Evolutionary conservation across 1,140 invertebrate genomes (phyloP).

Genomic region (Zaprionus davidi): DNA sequence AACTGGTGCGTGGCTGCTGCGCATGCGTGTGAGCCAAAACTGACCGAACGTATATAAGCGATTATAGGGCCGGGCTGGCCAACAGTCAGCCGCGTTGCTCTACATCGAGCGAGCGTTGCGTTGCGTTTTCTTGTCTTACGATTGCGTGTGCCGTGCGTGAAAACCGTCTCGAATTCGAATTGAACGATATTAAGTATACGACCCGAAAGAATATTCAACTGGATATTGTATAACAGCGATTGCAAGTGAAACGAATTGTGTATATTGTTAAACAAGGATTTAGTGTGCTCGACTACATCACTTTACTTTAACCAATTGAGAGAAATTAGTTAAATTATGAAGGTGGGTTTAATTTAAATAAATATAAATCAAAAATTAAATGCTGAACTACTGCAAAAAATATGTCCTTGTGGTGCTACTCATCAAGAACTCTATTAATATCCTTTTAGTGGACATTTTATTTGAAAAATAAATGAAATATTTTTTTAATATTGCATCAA

Average conservation of each 20-base stretch:
- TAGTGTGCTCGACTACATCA: slow-evolving; percentile 21
- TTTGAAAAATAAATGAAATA: no score
- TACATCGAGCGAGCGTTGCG: slow-evolving; percentile 70
- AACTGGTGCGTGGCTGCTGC: slow-evolving; percentile 80
- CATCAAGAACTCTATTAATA: no score
- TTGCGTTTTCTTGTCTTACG: slow-evolving; percentile 13
- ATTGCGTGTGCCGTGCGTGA: slow-evolving; percentile 26
- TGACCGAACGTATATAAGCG: slow-evolving; percentile 84
- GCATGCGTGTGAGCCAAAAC: slow-evolving; percentile 70
- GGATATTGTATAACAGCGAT: slow-evolving; percentile 21
- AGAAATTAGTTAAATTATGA: slow-evolving; percentile 61
- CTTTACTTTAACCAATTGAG: slow-evolving; percentile 10
- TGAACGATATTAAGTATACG: slow-evolving; percentile 31
- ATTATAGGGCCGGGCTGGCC: slow-evolving; percentile 84
- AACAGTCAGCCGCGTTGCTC: slow-evolving; percentile 84
- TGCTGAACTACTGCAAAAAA: neutral
- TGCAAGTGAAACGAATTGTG: slow-evolving; percentile 4
- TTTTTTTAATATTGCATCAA: no score
- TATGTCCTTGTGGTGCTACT: neutral
- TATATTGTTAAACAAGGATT: neutral
- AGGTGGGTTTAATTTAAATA: slow-evolving; percentile 58
- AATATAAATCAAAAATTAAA: neutral
- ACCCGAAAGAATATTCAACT: slow-evolving; percentile 18
- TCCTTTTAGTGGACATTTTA: no score
- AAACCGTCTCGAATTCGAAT: slow-evolving; percentile 20